Percentiles rank a stretch among this genome's conserved stretches.
Evolutionary conservation across 2,113 vertebrate genomes (phyloP).

Genomic region (Cynoglossus semilaevis): DNA sequence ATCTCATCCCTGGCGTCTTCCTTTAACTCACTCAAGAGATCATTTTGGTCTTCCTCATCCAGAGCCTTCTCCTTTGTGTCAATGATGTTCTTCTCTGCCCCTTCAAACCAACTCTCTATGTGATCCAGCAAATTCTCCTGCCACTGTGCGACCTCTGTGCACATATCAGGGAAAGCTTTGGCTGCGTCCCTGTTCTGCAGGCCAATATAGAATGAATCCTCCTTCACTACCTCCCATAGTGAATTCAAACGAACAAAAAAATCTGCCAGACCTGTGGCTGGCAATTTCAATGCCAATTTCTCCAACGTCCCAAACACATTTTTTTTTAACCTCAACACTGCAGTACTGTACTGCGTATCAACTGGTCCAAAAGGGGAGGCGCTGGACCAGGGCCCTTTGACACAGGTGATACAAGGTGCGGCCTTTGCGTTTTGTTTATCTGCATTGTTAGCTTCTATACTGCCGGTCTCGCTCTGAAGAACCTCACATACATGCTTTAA

Average conservation of each 20-base stretch:
- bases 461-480: slow-evolving; percentile 39
- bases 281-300: slow-evolving; percentile 32
- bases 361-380: slow-evolving; percentile 50
- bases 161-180: slow-evolving; percentile 59
- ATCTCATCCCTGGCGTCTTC: slow-evolving; percentile 54
- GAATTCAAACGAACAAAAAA: slow-evolving; percentile 54
- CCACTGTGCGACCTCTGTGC: slow-evolving; percentile 63
- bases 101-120: slow-evolving; percentile 61
- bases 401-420: slow-evolving; percentile 24
- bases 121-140: slow-evolving; percentile 53
- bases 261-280: slow-evolving; percentile 44
- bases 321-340: slow-evolving; percentile 62
- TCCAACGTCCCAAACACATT: slow-evolving; percentile 57
- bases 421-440: slow-evolving; percentile 7
- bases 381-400: slow-evolving; percentile 66
- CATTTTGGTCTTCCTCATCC: slow-evolving; percentile 10
- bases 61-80: slow-evolving; percentile 39
- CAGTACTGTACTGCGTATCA: slow-evolving; percentile 53
- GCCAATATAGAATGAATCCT: slow-evolving; percentile 56
- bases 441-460: slow-evolving; percentile 1
- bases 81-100: slow-evolving; percentile 52
- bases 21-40: slow-evolving; percentile 49
- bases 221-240: slow-evolving; percentile 68
- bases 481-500: slow-evolving; percentile 57
- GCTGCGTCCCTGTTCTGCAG: slow-evolving; percentile 59